Base-by-base conservation (phyloP, 2,113 vertebrate species). In the Pseudorectes ferrugineus region DNA sequence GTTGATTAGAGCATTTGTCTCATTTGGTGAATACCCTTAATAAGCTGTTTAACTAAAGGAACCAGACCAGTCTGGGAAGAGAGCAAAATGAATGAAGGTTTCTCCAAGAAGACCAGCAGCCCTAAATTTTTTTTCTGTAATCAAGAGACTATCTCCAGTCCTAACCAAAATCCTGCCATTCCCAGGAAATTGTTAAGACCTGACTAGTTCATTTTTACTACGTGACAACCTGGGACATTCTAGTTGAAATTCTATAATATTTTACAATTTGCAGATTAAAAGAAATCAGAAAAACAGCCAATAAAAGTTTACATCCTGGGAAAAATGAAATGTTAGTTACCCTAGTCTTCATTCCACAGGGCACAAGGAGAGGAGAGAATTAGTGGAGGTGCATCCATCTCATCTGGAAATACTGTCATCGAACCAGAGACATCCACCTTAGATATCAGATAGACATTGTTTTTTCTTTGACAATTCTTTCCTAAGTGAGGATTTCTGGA, bases 291-390 rank as follows among this genome's bases (percentile, higher is more conserved):
- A 71, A 13, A 72, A 38, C 2, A 33, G 72, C 0, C 1, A 43
- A 25, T 12, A 38, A 25, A 42, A 10, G 1, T 12, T 59, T 70
- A 3, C 0, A 3, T 35, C 26, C 13, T 46, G 22, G 16, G 21
- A 52, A 91, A 88, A 66, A 12, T 18, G 67, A 59, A 48, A 12
- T 40, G 20, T 63, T 49, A 25, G 1, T 42, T 66, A 38, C 5
- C 1, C 5, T 54, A n/a, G 5, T 33, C 33, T 88, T 83, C 33
- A 15, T 11, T 51, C 51, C 29, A 3, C 15, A 31, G 5, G 5
- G 6, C 28, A 54, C 16, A 61, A 24, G 51, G 7, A 40, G 6
- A 58, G 11, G 18, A 70, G 13, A 63, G 13, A 26, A 85, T 58
- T 38, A 61, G 6, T n/a, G 3, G 23, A 70, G 10, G 4, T 74